phyloP scores from a whole-genome alignment of 2,888 invertebrate genomes.

The Theodoxus fluviatilis region DNA sequence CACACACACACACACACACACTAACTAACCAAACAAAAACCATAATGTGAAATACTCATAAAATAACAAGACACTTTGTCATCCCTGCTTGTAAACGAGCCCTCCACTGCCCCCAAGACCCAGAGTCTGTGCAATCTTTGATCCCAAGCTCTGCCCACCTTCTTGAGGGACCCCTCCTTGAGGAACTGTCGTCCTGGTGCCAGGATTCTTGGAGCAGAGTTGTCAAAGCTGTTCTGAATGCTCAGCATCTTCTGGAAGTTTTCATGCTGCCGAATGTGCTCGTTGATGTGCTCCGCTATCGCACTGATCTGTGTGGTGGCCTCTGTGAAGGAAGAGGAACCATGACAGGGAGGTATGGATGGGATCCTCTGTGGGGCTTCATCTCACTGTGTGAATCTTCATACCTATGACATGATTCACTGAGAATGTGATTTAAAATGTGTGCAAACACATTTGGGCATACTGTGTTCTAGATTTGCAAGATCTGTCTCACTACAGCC shows the following conservation, averaged over 20 bases:
- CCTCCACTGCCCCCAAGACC: too few species aligned
- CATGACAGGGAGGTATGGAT: not conserved
- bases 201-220: slow-evolving; percentile 73
- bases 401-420: not conserved
- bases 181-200: slow-evolving; percentile 76
- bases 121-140: too few species aligned
- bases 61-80: too few species aligned
- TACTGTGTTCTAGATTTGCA: too few species aligned
- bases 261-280: slow-evolving; percentile 78
- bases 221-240: slow-evolving; percentile 73
- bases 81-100: too few species aligned
- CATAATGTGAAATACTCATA: too few species aligned
- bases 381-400: not conserved
- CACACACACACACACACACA: too few species aligned
- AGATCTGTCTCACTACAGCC: too few species aligned
- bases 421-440: not conserved
- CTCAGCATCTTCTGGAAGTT: slow-evolving; percentile 75
- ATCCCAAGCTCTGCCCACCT: too few species aligned
- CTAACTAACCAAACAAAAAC: too few species aligned
- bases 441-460: too few species aligned
- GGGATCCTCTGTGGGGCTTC: not conserved
- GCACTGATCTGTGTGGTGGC: slow-evolving; percentile 75
- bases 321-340: slow-evolving; percentile 65
- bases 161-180: slow-evolving; percentile 69
- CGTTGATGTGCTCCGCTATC: slow-evolving; percentile 77